These are phyloP conservation scores for Acanthacorydalis orientalis DNA, from an alignment of 2,888 invertebrate genomes.

Conservation along the genomic window DNA sequence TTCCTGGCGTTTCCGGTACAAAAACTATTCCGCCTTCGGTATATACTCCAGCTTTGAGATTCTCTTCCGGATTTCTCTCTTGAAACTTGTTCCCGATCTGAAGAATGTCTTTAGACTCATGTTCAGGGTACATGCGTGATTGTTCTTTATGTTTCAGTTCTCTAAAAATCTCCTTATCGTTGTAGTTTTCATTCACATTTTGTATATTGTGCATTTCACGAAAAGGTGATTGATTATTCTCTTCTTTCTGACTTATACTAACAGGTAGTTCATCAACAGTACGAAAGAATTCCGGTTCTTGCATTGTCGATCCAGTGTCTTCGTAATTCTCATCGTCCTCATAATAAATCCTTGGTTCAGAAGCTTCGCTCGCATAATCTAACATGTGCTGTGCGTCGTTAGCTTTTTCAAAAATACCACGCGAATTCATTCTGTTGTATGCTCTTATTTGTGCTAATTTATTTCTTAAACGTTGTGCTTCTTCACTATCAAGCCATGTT, in stretches of 20 bases:
- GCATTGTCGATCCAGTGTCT: constrained; percentile 1
- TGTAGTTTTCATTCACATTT: constrained; percentile 2
- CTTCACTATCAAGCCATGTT: background rate
- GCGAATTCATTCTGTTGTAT: background rate
- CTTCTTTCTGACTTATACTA: constrained; percentile 22
- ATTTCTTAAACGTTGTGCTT: background rate
- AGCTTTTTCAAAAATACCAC: background rate
- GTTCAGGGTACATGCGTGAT: constrained; percentile 17
- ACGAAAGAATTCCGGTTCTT: no score
- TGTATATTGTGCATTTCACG: no score
- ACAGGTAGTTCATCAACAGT: constrained; percentile 17
- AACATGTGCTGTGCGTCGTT: background rate
- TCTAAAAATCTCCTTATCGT: constrained; percentile 10
- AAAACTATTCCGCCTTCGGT: constrained; percentile 45
- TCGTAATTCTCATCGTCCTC: constrained; percentile 33
- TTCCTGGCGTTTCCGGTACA: constrained; percentile 21
- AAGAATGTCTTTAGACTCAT: constrained; percentile 11
- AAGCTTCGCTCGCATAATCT: background rate
- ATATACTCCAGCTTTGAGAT: constrained; percentile 25
- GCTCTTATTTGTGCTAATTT: background rate
- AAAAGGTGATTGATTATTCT: no score
- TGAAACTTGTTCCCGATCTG: background rate
- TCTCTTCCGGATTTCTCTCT: constrained; percentile 3
- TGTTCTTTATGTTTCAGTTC: constrained; percentile 7
- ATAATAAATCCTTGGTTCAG: constrained; percentile 36